A percentile compares a stretch with the other conserved stretches of the same genome.
Evolutionary conservation across 2,888 invertebrate species (phyloP).

Genomic region (Geotrupes spiniger): DNA sequence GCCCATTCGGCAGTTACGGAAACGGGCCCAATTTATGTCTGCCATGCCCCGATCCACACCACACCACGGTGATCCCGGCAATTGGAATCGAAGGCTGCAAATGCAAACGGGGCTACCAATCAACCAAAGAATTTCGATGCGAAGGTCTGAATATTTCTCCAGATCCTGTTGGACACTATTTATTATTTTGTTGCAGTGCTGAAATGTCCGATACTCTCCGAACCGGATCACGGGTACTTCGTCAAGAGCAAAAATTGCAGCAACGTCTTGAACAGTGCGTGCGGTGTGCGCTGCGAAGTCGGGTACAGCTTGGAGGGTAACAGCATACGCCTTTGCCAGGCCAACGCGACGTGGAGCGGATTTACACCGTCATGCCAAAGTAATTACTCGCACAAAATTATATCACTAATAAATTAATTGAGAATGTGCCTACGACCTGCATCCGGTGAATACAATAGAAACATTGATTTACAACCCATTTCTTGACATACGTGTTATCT

Average conservation of each 20-base stretch:
- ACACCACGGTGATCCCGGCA: slow-evolving; percentile 55
- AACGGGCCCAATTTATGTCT: slow-evolving; percentile 52
- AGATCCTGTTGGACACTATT: too few relatives aligned
- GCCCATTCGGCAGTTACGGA: slow-evolving; percentile 65
- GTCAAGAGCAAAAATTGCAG: slow-evolving; percentile 60
- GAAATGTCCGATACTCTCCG: slow-evolving; percentile 57
- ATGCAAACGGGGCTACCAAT: slow-evolving; percentile 61
- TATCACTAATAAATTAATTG: too few relatives aligned
- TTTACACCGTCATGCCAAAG: slow-evolving; percentile 60
- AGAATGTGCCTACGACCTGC: too few relatives aligned
- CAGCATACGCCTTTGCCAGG: slow-evolving; percentile 62
- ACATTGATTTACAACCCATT: too few relatives aligned
- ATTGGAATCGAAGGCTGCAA: slow-evolving; percentile 56
- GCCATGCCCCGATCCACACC: slow-evolving; percentile 64
- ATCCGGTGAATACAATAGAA: too few relatives aligned
- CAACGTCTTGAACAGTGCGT: slow-evolving; percentile 67
- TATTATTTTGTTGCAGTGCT: slow-evolving; percentile 47
- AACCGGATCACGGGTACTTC: slow-evolving; percentile 66
- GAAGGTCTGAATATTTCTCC: slow-evolving; percentile 49
- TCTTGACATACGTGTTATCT: too few relatives aligned
- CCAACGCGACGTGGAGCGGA: slow-evolving; percentile 66
- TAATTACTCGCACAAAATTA: slow-evolving; percentile 43
- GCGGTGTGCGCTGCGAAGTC: slow-evolving; percentile 64
- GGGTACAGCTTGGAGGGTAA: slow-evolving; percentile 55
- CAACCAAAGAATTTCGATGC: slow-evolving; percentile 52